Conservation (phyloP, 2,888 invertebrate species). For the Acrocera orbiculus region DNA sequence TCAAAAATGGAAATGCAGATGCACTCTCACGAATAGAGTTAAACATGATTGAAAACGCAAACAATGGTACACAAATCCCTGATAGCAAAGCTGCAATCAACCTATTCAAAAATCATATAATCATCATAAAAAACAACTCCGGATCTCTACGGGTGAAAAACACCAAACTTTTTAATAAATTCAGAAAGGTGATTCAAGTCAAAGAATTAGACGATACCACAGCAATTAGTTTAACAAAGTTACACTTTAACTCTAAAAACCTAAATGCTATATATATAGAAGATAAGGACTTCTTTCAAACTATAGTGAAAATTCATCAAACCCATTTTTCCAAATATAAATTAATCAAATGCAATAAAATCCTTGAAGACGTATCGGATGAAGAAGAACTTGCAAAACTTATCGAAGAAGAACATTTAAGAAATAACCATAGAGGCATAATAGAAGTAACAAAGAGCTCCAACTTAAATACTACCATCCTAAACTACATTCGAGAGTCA, state of each 20-base stretch:
- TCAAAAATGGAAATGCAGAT: slow-evolving; percentile 9
- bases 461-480: not conserved
- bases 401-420: not conserved
- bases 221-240: not conserved
- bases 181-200: not conserved
- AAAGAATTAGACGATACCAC: not conserved
- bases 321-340: too few relatives aligned
- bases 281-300: too few relatives aligned
- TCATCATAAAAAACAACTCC: not conserved
- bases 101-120: not conserved
- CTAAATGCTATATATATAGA: not conserved
- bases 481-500: not conserved
- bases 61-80: not conserved
- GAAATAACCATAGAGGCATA: not conserved
- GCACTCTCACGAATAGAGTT: slow-evolving; percentile 6
- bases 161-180: not conserved
- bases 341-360: not conserved
- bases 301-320: too few relatives aligned
- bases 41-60: not conserved
- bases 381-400: not conserved
- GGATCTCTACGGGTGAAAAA: not conserved
- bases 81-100: not conserved
- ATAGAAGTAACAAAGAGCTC: not conserved
- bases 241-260: not conserved
- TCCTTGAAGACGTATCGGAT: not conserved